Evolutionary conservation across 2,797 vertebrate species (phyloP), one percentile per base, ranked within the genome.

Genomic region (Graptemys geographica): DNA sequence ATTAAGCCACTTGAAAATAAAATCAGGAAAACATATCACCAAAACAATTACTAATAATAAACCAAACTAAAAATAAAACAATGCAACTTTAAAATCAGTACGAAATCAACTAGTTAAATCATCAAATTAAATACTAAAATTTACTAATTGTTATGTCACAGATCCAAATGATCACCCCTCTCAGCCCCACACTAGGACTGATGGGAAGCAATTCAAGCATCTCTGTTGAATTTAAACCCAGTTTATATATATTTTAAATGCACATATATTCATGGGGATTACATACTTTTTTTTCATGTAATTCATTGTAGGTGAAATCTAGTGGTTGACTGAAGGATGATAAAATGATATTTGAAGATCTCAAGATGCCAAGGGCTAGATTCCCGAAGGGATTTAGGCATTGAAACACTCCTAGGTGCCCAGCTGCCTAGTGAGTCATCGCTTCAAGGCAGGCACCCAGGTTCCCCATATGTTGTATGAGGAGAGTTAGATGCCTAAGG

Each of bases 201-300:
- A 55, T 25, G 23, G 55, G 55, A 55, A 21, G 4, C 55, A 55
- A 55, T 10, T 21, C 55, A 55, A 25, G 23, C 55, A 4, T 55
- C 55, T 55, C 9, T 55, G 12, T 31, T 65, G 59, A n/a, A n/a
- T 31, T 65, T 90, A 57, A 82, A 47, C 18, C 10, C 72, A 74
- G 83, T 72, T 82, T 82, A 1, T 37, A 83, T 90, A 0, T 84
- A 27, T 82, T 80, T 79, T 41, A 89, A 89, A 74, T 55, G 27
- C 4, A 65, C 4, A 4, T 7, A 19, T 0, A 0, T 52, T 2
- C 11, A 56, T 52, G 33, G 69, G 18, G 51, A 5, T 86, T 28
- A 18, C 44, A 6, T 69, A 25, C 23, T 11, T n/a, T 87, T 78
- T 78, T 21, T 69, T 62, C 59, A 11, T 84, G 1, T 59, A 2